These are phyloP conservation scores for Psittacara wagleri DNA, from an alignment of 2,113 vertebrate species.

Conservation along the genomic window DNA sequence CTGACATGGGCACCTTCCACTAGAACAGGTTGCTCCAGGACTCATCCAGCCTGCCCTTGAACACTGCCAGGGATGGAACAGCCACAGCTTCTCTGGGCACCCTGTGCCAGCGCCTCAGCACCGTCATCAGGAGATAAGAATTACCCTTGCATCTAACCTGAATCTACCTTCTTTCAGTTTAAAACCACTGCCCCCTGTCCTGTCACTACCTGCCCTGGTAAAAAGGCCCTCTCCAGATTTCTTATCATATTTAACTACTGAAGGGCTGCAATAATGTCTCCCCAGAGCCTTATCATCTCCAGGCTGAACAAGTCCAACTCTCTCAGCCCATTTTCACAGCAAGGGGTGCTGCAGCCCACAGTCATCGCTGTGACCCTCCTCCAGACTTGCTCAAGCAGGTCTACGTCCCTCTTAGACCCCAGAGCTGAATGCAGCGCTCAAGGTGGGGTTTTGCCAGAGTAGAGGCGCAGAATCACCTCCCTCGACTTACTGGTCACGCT, in stretches of 20 bases:
- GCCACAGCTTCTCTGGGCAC: not conserved
- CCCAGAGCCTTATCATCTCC: not conserved
- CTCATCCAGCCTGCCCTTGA: not conserved
- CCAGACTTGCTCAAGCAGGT: rapidly evolving
- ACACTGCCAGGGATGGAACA: not conserved
- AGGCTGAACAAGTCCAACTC: not conserved
- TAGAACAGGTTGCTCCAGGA: not conserved
- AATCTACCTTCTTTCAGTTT: not conserved
- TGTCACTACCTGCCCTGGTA: not conserved
- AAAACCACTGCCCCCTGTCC: not conserved
- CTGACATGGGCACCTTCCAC: not conserved
- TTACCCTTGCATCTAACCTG: not conserved
- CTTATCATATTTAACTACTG: not conserved
- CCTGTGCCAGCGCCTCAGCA: not conserved
- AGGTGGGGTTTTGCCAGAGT: rapidly evolving
- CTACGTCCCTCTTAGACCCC: rapidly evolving
- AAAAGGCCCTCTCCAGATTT: not conserved
- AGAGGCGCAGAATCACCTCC: not conserved
- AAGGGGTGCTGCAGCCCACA: not conserved
- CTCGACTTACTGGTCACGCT: rapidly evolving
- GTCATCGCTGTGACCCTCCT: rapidly evolving
- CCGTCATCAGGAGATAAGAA: rapidly evolving
- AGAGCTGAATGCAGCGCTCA: rapidly evolving
- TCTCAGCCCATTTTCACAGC: rapidly evolving
- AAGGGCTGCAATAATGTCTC: not conserved